Evolutionary conservation across 2,797 vertebrate genomes (phyloP), one percentile per base, ranked within the genome.

Genomic region (Sebastes kiyomatsui): DNA sequence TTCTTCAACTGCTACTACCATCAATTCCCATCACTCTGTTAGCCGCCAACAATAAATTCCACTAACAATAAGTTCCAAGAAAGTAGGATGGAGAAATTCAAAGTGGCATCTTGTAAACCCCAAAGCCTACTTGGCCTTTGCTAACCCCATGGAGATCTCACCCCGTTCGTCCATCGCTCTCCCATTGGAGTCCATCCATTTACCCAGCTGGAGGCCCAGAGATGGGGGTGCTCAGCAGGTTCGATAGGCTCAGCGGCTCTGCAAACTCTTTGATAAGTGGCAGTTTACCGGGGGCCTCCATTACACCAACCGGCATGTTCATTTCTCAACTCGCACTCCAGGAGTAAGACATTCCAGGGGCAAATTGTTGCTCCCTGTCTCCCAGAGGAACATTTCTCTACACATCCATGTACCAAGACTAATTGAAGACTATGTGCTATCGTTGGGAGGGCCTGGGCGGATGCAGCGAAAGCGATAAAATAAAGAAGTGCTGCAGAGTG

Each of bases 131-230:
- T 83, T 87, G 68, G 76, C 84, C 85, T 83, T 83, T 87, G 62
- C 73, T 75, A 5, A 69, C 49, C 64, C 81, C 69, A 18, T 71
- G 46, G 86, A 77, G 86, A 80, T 61, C 68, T 77, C 69, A 35
- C 66, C 69, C 71, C 58, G 35, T 80, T 75, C 14, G 22, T 65
- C 84, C 83, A 77, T 89, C 82, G 75, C 77, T 81, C 83, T 92
- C 81, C 81, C 88, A 82, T 78, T 75, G 79, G 84, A 83, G 77
- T 90, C 88, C 77, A 27, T 94, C 91, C 92, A 92, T 94, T 94
- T 94, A 94, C 94, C 83, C 95, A 90, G 95, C 92, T 90, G 94
- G 94, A 90, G 82, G 81, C 89, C 77, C 69, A 27, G 74, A 80
- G 75, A 27, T 20, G 49, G 81, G 90, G 81, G 81, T 87, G 70